A percentile compares a stretch with the other conserved stretches of the same genome.
phyloP scores from a whole-genome alignment of 2,113 vertebrate species.

The Nasalis larvatus region DNA sequence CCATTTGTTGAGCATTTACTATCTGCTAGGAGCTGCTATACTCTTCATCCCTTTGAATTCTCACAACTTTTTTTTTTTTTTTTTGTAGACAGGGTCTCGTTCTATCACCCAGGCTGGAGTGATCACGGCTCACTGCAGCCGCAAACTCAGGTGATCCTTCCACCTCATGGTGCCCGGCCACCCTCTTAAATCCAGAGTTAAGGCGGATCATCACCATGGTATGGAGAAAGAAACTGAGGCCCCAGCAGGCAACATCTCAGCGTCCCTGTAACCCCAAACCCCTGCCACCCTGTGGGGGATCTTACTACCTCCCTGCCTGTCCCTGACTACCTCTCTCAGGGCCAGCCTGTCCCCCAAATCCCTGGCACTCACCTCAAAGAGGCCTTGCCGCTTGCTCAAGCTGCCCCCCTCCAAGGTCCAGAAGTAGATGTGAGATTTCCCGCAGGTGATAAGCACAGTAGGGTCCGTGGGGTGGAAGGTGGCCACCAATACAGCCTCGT shows the following conservation, averaged over 20 bases:
- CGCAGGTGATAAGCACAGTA: conserved; percentile 91
- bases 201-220: too few relatives aligned
- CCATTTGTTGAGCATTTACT: background rate
- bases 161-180: too few relatives aligned
- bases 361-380: conserved; percentile 89
- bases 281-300: background rate
- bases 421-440: conserved; percentile 94
- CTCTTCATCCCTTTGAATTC: background rate
- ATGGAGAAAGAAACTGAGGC: background rate
- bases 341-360: fast-evolving
- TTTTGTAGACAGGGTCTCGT: too few relatives aligned
- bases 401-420: conserved; percentile 91
- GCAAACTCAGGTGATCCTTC: too few relatives aligned
- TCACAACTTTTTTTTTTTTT: background rate
- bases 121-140: too few relatives aligned
- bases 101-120: too few relatives aligned
- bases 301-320: background rate
- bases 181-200: background rate
- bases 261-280: background rate
- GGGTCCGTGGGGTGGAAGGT: conserved; percentile 93
- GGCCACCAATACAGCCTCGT: conserved; percentile 90
- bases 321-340: background rate
- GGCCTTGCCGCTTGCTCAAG: conserved; percentile 91
- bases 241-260: fast-evolving
- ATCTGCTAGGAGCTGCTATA: background rate